Conservation (phyloP, 2,888 invertebrate genomes). For the Platycheirus albimanus region DNA sequence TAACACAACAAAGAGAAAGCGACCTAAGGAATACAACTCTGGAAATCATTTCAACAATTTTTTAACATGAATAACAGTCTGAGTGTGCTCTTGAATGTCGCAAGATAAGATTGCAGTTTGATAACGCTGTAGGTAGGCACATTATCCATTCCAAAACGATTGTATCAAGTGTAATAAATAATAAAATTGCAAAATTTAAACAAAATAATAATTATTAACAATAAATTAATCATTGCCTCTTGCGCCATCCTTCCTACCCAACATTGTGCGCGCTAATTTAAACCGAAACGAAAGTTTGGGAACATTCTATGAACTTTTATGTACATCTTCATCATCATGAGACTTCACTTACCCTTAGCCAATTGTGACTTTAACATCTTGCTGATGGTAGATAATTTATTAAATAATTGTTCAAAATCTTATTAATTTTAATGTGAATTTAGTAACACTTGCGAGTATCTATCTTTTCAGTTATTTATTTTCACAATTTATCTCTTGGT, state of each 20-base stretch:
- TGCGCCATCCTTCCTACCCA: background rate
- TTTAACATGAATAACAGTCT: too few relatives aligned
- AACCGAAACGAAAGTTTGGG: background rate
- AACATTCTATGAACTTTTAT: background rate
- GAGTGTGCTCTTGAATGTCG: too few relatives aligned
- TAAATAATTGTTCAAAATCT: conserved; percentile 22
- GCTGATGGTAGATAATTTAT: conserved; percentile 9
- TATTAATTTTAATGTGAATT: background rate
- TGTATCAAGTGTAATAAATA: conserved; percentile 9
- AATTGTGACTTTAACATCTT: conserved; percentile 77
- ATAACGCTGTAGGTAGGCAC: too few relatives aligned
- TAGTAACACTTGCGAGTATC: conserved; percentile 17
- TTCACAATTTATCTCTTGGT: background rate
- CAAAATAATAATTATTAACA: conserved; percentile 23
- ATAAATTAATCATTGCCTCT: conserved; percentile 1
- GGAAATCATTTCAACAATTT: too few relatives aligned
- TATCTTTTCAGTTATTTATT: background rate
- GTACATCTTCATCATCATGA: conserved; percentile 1
- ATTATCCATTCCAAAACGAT: too few relatives aligned
- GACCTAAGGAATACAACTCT: too few relatives aligned
- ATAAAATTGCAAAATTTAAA: conserved; percentile 19
- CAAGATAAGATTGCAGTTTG: too few relatives aligned
- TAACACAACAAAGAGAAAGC: too few relatives aligned
- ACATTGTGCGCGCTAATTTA: conserved; percentile 1
- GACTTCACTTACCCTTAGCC: conserved; percentile 78